Base-by-base conservation (phyloP, 2,888 invertebrate species). In the Xylocampa areola region DNA sequence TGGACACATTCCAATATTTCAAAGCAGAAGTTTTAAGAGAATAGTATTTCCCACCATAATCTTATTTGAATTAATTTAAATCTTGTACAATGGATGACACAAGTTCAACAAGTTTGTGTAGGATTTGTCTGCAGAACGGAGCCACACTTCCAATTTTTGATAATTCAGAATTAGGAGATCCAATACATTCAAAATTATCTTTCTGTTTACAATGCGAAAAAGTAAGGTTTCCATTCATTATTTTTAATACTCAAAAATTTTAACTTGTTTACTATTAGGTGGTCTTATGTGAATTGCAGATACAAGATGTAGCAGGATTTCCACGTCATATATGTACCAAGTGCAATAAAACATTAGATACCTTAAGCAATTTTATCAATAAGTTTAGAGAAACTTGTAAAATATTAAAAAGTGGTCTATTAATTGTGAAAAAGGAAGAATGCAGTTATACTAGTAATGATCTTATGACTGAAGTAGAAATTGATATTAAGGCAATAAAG, bases 291-390 rank as follows among this genome's bases (percentile, higher is more conserved):
- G 21, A 51, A 65, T 86, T 86, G 23, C 82, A 94, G 93, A 74
- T 94, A 64, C 84, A 91, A 77, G 89, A 93, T 65, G 59, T 86
- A 27, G 81, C 84, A 43, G 92, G 92, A 21, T 90, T 84, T 73
- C 93, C 93, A 36, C 83, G 82, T 39, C 80, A 79, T 61, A 89
- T 93, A 57, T 94, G 93, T 76, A 62, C 73, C 6, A 54, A 60
- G 17, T 94, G 93, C 77, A 82, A 84, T 61, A 68, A 75, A 11
- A 85, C 79, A 4, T 67, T 93, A 63, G 81, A 89, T 27, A 77
- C 74, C 25, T 64, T 88, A 7, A 81, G 60, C 33, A 79, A 80
- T 59, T 92, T 94, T 59, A 84, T 92, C 14, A 81, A 80, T 49
- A 89, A 82, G 74, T 92, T 83, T 70, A 88, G 77, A 63, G 81